These are phyloP conservation scores for Caradrina clavipalpis DNA, from an alignment of 2,888 invertebrate genomes.

Conservation along the genomic window DNA sequence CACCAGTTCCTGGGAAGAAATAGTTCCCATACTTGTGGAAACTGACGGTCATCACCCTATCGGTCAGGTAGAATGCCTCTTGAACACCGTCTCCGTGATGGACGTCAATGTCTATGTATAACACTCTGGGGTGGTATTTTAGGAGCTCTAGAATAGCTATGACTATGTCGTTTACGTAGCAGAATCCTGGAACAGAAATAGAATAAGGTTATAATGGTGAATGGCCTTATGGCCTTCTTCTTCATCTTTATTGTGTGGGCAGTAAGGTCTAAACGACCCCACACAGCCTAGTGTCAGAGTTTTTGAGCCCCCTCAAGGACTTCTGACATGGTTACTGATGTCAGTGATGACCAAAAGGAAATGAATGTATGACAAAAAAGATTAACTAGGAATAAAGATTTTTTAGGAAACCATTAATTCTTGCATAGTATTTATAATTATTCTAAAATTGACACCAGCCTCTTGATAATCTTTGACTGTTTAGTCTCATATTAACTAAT, in stretches of 20 bases:
- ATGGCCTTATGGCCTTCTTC: too few relatives aligned
- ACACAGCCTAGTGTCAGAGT: too few relatives aligned
- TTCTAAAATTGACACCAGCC: too few relatives aligned
- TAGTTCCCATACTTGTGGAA: slow-evolving; percentile 99
- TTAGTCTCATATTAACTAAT: too few relatives aligned
- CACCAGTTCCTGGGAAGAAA: slow-evolving; percentile 99
- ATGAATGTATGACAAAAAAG: neutral
- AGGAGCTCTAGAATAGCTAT: slow-evolving; percentile 98
- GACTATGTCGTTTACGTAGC: slow-evolving; percentile 99
- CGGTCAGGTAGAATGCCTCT: slow-evolving; percentile 99
- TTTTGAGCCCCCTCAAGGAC: too few relatives aligned
- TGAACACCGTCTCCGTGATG: slow-evolving; percentile 99
- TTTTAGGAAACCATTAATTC: too few relatives aligned
- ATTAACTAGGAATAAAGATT: neutral
- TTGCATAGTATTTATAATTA: too few relatives aligned
- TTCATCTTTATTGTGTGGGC: too few relatives aligned
- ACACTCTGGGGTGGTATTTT: slow-evolving; percentile 97
- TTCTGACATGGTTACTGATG: too few relatives aligned
- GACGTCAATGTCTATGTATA: slow-evolving; percentile 99
- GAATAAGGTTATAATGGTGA: neutral
- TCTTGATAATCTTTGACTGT: too few relatives aligned
- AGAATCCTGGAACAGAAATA: slow-evolving; percentile 93
- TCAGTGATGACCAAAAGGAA: too few relatives aligned
- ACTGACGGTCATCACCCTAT: slow-evolving; percentile 99
- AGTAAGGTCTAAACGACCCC: too few relatives aligned